Percentiles rank a stretch among this genome's conserved stretches.
These are phyloP conservation scores for Pachliopta kotzebuea DNA, from an alignment of 2,888 invertebrate species.

Conservation along the genomic window DNA sequence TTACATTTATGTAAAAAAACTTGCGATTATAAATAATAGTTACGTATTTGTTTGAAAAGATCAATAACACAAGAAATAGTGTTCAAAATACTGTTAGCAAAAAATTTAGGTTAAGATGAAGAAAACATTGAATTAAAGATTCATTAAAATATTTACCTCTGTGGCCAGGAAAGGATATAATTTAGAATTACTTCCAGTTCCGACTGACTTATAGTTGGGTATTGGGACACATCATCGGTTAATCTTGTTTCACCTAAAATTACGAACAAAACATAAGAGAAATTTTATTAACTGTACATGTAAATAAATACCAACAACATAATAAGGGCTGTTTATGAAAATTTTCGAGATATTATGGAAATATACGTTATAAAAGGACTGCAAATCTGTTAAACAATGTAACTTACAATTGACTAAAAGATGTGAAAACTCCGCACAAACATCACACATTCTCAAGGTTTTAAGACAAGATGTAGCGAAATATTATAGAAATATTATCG, in stretches of 20 bases:
- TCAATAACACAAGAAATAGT: too few species aligned
- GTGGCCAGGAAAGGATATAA: slow-evolving; percentile 94
- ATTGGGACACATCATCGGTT: slow-evolving; percentile 88
- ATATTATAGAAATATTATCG: slow-evolving; percentile 72
- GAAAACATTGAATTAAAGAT: neutral
- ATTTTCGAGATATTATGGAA: slow-evolving; percentile 37
- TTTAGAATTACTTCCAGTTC: slow-evolving; percentile 91
- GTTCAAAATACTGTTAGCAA: neutral
- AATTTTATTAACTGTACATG: slow-evolving; percentile 24
- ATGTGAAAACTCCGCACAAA: slow-evolving; percentile 96
- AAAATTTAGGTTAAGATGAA: neutral
- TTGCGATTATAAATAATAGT: neutral
- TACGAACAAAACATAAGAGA: slow-evolving; percentile 49
- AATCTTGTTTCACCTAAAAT: slow-evolving; percentile 90
- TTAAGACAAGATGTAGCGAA: slow-evolving; percentile 59
- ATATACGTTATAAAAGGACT: slow-evolving; percentile 43
- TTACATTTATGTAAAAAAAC: neutral
- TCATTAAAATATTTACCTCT: slow-evolving; percentile 81
- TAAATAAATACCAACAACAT: neutral
- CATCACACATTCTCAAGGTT: slow-evolving; percentile 91
- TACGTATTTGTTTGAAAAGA: neutral
- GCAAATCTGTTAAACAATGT: slow-evolving; percentile 73
- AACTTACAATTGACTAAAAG: slow-evolving; percentile 87
- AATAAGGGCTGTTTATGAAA: slow-evolving; percentile 20
- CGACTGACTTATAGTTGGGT: slow-evolving; percentile 86